Conservation (phyloP, 92 coral and sea anemone genomes). For the Diadumene lineata region DNA sequence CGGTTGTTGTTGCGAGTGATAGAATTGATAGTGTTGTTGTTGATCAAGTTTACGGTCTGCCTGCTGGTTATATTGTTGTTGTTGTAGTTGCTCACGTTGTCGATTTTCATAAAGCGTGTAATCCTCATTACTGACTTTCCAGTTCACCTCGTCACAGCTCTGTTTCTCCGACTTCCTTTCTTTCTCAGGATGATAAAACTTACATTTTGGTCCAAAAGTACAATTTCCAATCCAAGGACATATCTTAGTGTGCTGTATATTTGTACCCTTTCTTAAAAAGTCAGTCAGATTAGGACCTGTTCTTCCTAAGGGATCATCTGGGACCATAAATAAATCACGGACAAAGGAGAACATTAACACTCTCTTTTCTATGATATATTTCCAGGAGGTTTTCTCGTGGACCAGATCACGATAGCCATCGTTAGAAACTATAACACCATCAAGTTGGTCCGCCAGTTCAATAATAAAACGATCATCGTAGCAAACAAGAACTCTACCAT, state of each 20-base stretch:
- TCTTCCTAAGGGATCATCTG: constrained; percentile 94
- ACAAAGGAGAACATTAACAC: constrained; percentile 83
- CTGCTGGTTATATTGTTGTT: neutral
- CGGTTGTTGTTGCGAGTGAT: neutral
- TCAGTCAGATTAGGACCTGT: constrained; percentile 87
- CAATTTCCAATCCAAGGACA: constrained; percentile 88
- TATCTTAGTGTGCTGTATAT: constrained; percentile 60
- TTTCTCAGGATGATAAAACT: constrained; percentile 89
- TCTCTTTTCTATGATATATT: constrained; percentile 81
- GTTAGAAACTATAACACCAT: constrained; percentile 92
- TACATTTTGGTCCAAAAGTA: constrained; percentile 89
- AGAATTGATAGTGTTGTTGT: neutral
- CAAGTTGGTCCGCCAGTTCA: constrained; percentile 63
- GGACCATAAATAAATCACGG: constrained; percentile 85
- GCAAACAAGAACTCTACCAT: constrained; percentile 78
- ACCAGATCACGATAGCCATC: constrained; percentile 84
- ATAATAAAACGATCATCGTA: constrained; percentile 89
- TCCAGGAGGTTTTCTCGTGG: constrained; percentile 75
- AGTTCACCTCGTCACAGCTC: neutral
- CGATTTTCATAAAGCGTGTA: neutral
- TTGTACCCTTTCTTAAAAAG: constrained; percentile 82
- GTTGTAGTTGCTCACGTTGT: neutral
- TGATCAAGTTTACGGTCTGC: neutral
- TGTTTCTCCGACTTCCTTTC: constrained; percentile 45
- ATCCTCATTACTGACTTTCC: neutral